Evolutionary conservation across 2,888 invertebrate species (phyloP).

Genomic region (Miltochrista miniata): DNA sequence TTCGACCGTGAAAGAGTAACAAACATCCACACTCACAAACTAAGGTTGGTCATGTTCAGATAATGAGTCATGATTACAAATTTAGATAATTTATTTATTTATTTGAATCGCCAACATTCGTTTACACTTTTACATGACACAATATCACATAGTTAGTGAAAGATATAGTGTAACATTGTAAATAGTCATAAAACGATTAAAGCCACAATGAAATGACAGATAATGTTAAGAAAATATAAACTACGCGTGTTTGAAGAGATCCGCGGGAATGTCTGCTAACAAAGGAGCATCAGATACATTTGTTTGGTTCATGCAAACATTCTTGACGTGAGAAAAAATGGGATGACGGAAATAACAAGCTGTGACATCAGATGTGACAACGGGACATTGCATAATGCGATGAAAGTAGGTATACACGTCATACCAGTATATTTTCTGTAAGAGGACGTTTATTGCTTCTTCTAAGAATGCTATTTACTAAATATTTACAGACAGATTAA

Average conservation of each 20-base stretch:
- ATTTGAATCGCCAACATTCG: too few species aligned
- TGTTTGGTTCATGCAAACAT: slow-evolving; percentile 52
- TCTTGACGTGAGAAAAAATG: slow-evolving; percentile 55
- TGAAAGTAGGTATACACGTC: not conserved
- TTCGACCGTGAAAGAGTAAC: too few species aligned
- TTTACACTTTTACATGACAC: too few species aligned
- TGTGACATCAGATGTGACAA: slow-evolving; percentile 9
- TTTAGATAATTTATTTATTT: too few species aligned
- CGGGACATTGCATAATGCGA: slow-evolving; percentile 5
- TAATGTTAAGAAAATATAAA: slow-evolving; percentile 14
- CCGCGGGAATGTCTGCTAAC: slow-evolving; percentile 54
- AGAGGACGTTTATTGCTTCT: too few species aligned
- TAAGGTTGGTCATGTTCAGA: not conserved
- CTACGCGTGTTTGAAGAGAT: slow-evolving; percentile 22
- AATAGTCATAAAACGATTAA: not conserved
- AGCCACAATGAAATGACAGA: slow-evolving; percentile 8
- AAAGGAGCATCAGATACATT: slow-evolving; percentile 52
- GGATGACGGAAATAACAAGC: slow-evolving; percentile 33
- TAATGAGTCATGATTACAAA: too few species aligned
- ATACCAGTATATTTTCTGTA: too few species aligned
- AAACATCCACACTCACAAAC: too few species aligned
- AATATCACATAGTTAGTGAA: too few species aligned
- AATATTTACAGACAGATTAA: too few species aligned
- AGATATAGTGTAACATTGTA: too few species aligned
- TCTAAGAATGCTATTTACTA: too few species aligned